Percentiles rank a stretch among this genome's conserved stretches.
Evolutionary conservation across 92 coral and sea anemone genomes (phyloP).

Genomic region (Epizoanthus illoricatus): DNA sequence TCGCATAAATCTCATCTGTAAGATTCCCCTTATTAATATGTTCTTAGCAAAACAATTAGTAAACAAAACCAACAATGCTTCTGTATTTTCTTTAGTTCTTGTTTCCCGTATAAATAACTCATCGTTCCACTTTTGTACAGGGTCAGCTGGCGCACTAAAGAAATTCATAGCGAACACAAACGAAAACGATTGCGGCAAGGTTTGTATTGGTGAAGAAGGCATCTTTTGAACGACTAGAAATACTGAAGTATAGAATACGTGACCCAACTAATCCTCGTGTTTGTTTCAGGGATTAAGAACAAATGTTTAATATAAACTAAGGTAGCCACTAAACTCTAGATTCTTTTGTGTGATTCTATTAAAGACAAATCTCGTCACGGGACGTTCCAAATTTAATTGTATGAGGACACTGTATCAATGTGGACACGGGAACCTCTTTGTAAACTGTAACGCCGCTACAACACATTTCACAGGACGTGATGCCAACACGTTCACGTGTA

Average conservation of each 20-base stretch:
- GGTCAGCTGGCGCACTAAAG: neutral
- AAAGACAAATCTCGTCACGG: constrained; percentile 30
- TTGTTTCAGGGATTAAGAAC: constrained; percentile 13
- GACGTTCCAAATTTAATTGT: neutral
- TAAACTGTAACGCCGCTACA: neutral
- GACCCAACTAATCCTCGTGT: constrained; percentile 25
- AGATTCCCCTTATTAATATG: neutral
- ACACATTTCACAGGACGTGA: neutral
- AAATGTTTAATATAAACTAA: neutral
- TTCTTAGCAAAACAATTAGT: constrained; percentile 9
- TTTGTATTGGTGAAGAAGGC: too few relatives aligned
- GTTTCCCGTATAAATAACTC: neutral
- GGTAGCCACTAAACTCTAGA: neutral
- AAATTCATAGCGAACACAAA: neutral
- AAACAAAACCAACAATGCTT: constrained; percentile 15
- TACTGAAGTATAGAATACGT: constrained; percentile 10
- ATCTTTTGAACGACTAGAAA: too few relatives aligned
- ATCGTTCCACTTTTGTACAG: constrained; percentile 10
- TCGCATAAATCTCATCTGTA: neutral
- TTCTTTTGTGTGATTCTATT: neutral
- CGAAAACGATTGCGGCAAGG: too few relatives aligned
- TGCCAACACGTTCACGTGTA: neutral
- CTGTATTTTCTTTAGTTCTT: neutral
- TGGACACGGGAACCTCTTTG: neutral
- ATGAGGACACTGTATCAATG: constrained; percentile 2